Evolutionary conservation across 2,888 invertebrate genomes (phyloP).

Genomic region (Timandra comae): DNA sequence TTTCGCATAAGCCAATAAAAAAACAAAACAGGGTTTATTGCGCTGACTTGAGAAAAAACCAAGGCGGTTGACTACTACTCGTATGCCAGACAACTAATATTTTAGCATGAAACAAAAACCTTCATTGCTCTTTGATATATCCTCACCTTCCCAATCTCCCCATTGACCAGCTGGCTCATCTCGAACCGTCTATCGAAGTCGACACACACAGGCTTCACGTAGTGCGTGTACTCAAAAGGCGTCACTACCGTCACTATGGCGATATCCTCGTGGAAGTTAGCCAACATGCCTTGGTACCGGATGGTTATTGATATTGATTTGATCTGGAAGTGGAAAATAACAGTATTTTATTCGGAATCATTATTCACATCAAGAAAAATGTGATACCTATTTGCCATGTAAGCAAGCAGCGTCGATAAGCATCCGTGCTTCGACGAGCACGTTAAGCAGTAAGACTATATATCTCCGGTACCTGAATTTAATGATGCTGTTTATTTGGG

Average conservation of each 20-base stretch:
- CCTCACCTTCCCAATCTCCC: constrained; percentile 32
- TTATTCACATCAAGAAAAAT: too few relatives aligned
- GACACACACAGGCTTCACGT: constrained; percentile 71
- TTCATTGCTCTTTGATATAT: too few relatives aligned
- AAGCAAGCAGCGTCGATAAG: too few relatives aligned
- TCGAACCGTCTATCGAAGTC: constrained; percentile 43
- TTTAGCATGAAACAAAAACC: neutral
- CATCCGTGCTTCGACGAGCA: too few relatives aligned
- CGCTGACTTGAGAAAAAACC: neutral
- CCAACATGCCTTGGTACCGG: constrained; percentile 60
- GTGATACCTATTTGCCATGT: too few relatives aligned
- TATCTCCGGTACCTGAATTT: too few relatives aligned
- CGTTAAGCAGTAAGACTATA: too few relatives aligned
- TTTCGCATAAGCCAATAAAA: too few relatives aligned
- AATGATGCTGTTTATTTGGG: too few relatives aligned
- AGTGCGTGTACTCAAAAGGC: constrained; percentile 47
- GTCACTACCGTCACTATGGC: constrained; percentile 61
- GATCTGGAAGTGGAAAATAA: constrained; percentile 43
- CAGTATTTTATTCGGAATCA: too few relatives aligned
- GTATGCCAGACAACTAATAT: neutral
- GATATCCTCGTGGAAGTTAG: constrained; percentile 76
- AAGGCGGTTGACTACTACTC: neutral
- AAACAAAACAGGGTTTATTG: neutral
- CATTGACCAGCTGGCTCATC: constrained; percentile 28
- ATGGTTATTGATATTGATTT: constrained; percentile 52